Conservation (phyloP, 2,888 invertebrate genomes). For the Nowickia ferox region DNA sequence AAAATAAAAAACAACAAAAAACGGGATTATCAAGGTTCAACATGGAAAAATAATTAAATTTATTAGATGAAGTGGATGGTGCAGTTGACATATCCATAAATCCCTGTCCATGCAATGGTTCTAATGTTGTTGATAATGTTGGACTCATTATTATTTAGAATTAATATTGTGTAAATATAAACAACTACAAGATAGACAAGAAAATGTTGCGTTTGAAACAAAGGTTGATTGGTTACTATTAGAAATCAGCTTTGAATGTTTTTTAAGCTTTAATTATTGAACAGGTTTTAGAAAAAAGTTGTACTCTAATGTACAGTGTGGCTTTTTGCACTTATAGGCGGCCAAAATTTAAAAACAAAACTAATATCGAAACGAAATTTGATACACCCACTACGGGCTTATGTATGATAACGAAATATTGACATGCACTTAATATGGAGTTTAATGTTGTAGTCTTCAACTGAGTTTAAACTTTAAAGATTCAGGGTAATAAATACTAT, state of each 20-base stretch:
- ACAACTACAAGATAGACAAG: not conserved
- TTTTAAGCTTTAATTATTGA: not conserved
- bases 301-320: not conserved
- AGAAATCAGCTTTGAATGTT: not conserved
- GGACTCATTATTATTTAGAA: conserved; percentile 34
- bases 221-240: not conserved
- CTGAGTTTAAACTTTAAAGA: no score
- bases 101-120: conserved; percentile 45
- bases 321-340: no score
- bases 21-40: conserved; percentile 81
- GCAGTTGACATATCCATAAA: conserved; percentile 54
- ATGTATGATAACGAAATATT: no score
- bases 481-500: no score
- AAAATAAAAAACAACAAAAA: conserved; percentile 82
- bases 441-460: no score
- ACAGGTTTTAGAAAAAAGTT: conserved; percentile 13
- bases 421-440: no score
- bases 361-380: no score
- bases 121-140: conserved; percentile 30
- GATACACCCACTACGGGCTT: no score
- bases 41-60: conserved; percentile 67
- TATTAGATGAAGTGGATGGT: conserved; percentile 46
- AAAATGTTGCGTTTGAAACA: conserved; percentile 23
- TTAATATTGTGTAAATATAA: not conserved
- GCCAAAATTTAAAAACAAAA: no score